A percentile compares a stretch with the other conserved stretches of the same genome.
Evolutionary conservation across 2,113 vertebrate species (phyloP).

Genomic region (Cettia cetti): DNA sequence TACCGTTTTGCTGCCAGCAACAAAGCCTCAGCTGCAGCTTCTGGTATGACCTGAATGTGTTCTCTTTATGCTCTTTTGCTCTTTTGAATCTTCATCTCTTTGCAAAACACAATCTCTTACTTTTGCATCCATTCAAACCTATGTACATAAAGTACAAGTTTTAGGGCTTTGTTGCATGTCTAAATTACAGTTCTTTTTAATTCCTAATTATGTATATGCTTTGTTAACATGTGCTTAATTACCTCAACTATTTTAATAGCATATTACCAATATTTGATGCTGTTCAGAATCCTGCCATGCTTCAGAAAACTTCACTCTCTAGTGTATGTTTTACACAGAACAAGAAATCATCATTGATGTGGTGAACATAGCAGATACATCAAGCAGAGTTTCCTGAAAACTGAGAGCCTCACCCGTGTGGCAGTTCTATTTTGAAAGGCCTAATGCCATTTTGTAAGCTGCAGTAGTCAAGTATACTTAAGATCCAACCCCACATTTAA

Average conservation of each 20-base stretch:
- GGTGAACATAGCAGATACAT: neutral
- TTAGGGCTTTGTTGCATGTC: neutral
- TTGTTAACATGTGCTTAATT: neutral
- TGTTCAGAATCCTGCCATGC: neutral
- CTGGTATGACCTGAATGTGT: constrained; percentile 74
- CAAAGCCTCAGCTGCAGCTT: constrained; percentile 90
- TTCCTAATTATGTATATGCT: neutral
- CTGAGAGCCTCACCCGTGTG: neutral
- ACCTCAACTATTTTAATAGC: neutral
- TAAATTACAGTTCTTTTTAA: neutral
- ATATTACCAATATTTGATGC: neutral
- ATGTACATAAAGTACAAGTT: neutral
- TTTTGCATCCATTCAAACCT: neutral
- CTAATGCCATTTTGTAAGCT: neutral
- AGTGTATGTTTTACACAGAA: neutral
- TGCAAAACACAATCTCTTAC: neutral
- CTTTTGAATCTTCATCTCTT: neutral
- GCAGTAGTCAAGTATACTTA: neutral
- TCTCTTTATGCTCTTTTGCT: neutral
- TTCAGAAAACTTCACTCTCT: neutral
- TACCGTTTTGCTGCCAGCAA: constrained; percentile 94
- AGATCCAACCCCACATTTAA: neutral
- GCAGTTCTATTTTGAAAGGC: neutral
- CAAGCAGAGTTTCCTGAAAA: neutral
- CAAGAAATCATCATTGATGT: neutral